Conservation (phyloP, 2,888 invertebrate genomes). For the Drosophila tanythrix region DNA sequence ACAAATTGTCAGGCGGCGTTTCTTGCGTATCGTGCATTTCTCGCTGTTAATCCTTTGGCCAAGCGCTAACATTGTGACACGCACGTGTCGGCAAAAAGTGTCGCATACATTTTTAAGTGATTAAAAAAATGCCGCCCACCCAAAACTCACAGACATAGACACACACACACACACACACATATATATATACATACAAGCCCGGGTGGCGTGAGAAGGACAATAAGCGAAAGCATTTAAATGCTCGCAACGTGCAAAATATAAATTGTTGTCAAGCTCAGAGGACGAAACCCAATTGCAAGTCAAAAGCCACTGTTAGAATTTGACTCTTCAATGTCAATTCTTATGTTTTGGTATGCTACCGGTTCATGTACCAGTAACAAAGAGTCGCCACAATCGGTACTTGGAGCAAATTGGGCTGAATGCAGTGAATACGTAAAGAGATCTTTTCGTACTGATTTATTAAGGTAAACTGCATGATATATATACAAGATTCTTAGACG, state of each 20-base stretch:
- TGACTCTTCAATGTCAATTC: no score
- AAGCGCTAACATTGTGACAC: constrained; percentile 70
- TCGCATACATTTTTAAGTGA: constrained; percentile 75
- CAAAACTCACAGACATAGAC: constrained; percentile 3
- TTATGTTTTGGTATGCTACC: no score
- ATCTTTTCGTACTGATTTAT: no score
- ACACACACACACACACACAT: neutral
- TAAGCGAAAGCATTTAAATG: constrained; percentile 74
- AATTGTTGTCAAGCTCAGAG: constrained; percentile 69
- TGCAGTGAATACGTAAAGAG: no score
- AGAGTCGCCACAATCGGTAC: no score
- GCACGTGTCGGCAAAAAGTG: constrained; percentile 67
- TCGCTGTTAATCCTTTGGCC: constrained; percentile 63
- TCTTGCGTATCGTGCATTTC: constrained; percentile 21
- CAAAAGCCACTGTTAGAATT: constrained; percentile 34
- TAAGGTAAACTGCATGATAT: no score
- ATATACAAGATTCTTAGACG: no score
- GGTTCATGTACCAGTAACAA: no score
- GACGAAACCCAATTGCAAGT: constrained; percentile 65
- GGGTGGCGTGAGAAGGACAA: constrained; percentile 35
- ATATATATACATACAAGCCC: neutral
- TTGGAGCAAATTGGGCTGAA: no score
- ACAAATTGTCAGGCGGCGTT: constrained; percentile 68
- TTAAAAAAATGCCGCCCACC: constrained; percentile 63
- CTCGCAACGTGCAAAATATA: constrained; percentile 76